These are phyloP conservation scores for Electrona antarctica DNA, from an alignment of 2,113 vertebrate species.

Conservation along the genomic window DNA sequence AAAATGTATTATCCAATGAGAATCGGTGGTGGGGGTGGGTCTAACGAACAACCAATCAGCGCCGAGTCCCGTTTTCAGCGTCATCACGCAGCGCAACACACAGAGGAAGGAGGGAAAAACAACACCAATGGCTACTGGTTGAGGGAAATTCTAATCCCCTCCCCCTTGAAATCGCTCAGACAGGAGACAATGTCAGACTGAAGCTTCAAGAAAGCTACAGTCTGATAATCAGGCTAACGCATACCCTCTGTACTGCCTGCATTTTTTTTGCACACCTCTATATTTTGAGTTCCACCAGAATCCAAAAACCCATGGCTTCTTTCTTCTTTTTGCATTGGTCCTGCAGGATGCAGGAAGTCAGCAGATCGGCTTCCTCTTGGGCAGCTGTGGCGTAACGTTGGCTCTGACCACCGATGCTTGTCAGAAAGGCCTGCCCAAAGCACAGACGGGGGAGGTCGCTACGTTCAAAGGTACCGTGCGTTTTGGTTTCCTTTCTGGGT, in stretches of 20 bases:
- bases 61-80: too few species aligned
- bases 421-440: slow-evolving; percentile 96
- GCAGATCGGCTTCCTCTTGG: slow-evolving; percentile 94
- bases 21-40: too few species aligned
- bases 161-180: too few species aligned
- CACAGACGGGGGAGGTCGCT: slow-evolving; percentile 92
- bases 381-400: slow-evolving; percentile 92
- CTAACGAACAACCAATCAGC: too few species aligned
- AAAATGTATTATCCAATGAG: too few species aligned
- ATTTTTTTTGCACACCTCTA: slow-evolving; percentile 13
- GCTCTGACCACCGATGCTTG: slow-evolving; percentile 95
- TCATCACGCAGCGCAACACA: too few species aligned
- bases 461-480: slow-evolving; percentile 88
- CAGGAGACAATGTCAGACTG: too few species aligned
- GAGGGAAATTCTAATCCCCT: too few species aligned
- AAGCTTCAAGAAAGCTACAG: too few species aligned
- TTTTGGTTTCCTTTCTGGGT: slow-evolving; percentile 3
- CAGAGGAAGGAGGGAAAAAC: too few species aligned
- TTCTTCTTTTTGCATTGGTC: slow-evolving; percentile 13
- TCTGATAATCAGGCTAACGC: too few species aligned
- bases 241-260: slow-evolving; percentile 1
- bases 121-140: too few species aligned
- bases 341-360: slow-evolving; percentile 93
- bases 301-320: neutral
- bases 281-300: slow-evolving; percentile 1